phyloP scores from a whole-genome alignment of 2,113 vertebrate species.

The Micromys minutus region DNA sequence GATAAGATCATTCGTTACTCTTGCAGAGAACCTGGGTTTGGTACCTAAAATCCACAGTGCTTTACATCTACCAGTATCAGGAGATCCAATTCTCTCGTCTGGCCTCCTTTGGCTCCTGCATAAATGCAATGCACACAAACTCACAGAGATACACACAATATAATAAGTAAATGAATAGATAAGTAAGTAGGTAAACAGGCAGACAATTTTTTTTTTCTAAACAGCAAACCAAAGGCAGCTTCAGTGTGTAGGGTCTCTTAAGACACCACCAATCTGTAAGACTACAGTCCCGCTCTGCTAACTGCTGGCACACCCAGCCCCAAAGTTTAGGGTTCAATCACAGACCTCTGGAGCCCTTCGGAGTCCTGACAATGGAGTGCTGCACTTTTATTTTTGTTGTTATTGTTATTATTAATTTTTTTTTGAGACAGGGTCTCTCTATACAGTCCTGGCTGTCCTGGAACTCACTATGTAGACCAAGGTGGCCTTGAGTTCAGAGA shows the following conservation, averaged over 20 bases:
- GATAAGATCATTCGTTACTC: not conserved
- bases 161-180: not conserved
- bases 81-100: not conserved
- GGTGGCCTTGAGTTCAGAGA: not conserved
- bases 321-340: not conserved
- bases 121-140: not conserved
- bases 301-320: not conserved
- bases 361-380: not conserved
- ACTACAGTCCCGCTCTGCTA: not conserved
- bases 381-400: not conserved
- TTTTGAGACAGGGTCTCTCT: not conserved
- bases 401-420: not conserved
- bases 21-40: not conserved
- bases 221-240: not conserved
- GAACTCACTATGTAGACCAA: not conserved
- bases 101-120: not conserved
- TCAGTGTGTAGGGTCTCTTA: not conserved
- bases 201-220: not conserved
- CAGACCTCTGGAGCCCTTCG: not conserved
- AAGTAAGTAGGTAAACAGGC: no score
- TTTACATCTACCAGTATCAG: not conserved
- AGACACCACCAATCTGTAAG: not conserved
- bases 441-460: no score
- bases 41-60: not conserved
- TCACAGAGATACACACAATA: not conserved